phyloP scores from a whole-genome alignment of 1,140 invertebrate genomes.

The Ceratina calcarata region DNA sequence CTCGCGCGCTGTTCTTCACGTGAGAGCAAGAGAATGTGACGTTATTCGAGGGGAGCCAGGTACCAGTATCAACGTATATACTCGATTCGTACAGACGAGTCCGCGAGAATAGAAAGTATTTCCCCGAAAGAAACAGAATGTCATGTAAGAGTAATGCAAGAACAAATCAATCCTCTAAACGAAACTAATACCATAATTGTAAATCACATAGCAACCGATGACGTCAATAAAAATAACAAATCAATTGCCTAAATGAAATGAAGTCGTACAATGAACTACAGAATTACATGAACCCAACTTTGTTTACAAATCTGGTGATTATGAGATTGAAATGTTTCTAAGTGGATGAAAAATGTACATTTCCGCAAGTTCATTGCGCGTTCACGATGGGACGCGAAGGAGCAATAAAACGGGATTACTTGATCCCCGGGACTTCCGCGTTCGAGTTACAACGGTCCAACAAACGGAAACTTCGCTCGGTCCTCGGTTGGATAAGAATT shows the following conservation, averaged over 20 bases:
- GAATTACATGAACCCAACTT: no score
- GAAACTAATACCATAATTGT: no score
- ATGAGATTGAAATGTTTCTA: background rate
- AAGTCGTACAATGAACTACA: no score
- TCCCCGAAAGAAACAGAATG: no score
- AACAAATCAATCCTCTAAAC: no score
- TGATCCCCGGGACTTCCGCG: slow-evolving; percentile 7
- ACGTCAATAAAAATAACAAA: no score
- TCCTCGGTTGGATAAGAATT: slow-evolving; percentile 12
- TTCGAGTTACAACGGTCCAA: slow-evolving; percentile 14
- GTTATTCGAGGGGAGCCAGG: slow-evolving; percentile 24
- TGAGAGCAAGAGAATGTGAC: slow-evolving; percentile 38
- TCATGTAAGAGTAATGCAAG: no score
- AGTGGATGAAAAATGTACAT: background rate
- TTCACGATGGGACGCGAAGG: background rate
- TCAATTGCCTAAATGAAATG: no score
- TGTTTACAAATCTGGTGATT: no score
- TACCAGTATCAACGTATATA: slow-evolving; percentile 24
- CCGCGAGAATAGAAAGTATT: slow-evolving; percentile 16
- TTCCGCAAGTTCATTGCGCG: background rate
- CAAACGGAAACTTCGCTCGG: slow-evolving; percentile 25
- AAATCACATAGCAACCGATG: no score
- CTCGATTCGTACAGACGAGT: slow-evolving; percentile 27
- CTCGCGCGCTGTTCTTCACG: slow-evolving; percentile 50
- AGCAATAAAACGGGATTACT: background rate